phyloP scores from a whole-genome alignment of 2,113 vertebrate genomes.

The Saguinus midas region DNA sequence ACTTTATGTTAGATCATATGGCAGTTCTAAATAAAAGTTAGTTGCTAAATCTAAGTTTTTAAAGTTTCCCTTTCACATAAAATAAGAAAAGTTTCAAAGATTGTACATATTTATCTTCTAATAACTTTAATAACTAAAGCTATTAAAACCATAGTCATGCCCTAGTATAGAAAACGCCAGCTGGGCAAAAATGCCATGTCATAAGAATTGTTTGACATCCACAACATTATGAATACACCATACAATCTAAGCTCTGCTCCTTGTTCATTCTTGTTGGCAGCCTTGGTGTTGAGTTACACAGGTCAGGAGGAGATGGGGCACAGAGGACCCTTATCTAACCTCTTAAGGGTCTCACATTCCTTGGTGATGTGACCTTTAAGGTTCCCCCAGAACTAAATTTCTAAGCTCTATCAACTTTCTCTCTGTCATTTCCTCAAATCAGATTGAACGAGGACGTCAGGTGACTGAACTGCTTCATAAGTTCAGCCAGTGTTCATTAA shows the following conservation, averaged over 20 bases:
- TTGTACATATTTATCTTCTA: neutral
- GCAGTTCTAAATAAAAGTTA: conserved; percentile 42
- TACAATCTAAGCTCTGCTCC: neutral
- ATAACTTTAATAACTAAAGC: conserved; percentile 25
- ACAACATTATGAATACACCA: neutral
- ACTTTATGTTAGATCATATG: neutral
- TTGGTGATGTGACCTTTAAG: neutral
- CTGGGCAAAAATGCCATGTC: neutral
- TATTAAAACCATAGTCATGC: neutral
- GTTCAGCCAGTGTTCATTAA: neutral
- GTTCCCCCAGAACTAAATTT: neutral
- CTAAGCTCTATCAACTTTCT: neutral
- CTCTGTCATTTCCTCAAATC: neutral
- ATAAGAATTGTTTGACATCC: neutral
- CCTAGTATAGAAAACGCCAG: neutral
- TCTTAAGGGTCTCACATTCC: neutral
- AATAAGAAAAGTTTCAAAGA: neutral
- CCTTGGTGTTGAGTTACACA: neutral
- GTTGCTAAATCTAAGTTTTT: conserved; percentile 31
- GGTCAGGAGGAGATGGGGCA: neutral
- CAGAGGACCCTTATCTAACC: neutral
- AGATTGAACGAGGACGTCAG: neutral
- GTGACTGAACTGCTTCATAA: neutral
- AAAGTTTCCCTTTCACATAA: conserved; percentile 32
- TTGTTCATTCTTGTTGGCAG: neutral